phyloP scores from a whole-genome alignment of 1,140 invertebrate species.

The Drosophila parvula region DNA sequence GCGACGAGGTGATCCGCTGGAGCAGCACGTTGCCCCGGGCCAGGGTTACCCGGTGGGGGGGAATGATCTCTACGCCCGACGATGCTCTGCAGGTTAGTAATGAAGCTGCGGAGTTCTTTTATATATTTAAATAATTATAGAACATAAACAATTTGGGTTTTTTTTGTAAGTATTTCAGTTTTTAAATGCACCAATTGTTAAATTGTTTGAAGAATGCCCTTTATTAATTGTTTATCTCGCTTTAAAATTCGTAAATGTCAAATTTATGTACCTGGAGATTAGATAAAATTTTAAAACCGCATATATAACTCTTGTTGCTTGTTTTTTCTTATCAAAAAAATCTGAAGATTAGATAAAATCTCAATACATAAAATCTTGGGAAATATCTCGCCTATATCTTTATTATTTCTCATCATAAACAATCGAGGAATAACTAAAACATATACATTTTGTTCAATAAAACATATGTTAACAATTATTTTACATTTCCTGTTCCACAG shows the following conservation, averaged over 20 bases:
- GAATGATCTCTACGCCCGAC: constrained; percentile 94
- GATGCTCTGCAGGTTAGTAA: constrained; percentile 92
- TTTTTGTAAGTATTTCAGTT: background rate
- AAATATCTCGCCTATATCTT: background rate
- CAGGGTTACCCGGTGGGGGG: constrained; percentile 96
- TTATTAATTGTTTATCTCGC: too few relatives aligned
- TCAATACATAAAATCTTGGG: background rate
- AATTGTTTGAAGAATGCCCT: background rate
- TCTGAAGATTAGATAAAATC: constrained; percentile 1
- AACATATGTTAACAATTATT: too few relatives aligned
- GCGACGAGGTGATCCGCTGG: constrained; percentile 97
- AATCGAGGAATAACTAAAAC: background rate
- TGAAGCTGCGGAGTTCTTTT: background rate
- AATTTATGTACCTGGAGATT: background rate
- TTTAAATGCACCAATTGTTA: background rate
- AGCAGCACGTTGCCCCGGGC: constrained; percentile 92
- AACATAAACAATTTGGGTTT: too few relatives aligned
- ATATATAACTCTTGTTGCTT: background rate
- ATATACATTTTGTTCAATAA: background rate
- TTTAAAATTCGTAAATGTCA: background rate
- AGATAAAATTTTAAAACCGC: background rate
- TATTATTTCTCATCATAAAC: background rate
- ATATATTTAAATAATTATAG: background rate
- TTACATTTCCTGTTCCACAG: constrained; percentile 85
- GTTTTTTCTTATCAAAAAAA: background rate